phyloP scores from a whole-genome alignment of 1,140 invertebrate species.

The Diprion similis region DNA sequence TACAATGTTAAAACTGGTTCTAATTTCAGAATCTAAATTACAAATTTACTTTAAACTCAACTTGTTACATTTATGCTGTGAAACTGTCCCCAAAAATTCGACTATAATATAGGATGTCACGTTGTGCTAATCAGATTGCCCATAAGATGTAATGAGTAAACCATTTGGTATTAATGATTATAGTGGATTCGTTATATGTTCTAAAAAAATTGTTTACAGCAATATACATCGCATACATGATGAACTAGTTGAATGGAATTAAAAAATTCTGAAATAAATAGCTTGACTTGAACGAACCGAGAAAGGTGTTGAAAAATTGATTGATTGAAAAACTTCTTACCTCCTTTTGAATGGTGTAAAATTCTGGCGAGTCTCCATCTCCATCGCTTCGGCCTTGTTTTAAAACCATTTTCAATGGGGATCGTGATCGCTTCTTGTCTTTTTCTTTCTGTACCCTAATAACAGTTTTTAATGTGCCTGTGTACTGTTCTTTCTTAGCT shows the following conservation, averaged over 20 bases:
- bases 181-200: too few relatives aligned
- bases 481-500: constrained; percentile 63
- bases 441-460: constrained; percentile 72
- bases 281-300: background rate
- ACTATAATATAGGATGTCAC: too few relatives aligned
- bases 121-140: too few relatives aligned
- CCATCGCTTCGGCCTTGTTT: constrained; percentile 74
- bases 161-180: background rate
- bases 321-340: constrained; percentile 55
- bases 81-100: too few relatives aligned
- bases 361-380: constrained; percentile 66
- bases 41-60: constrained; percentile 10
- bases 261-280: constrained; percentile 11
- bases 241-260: too few relatives aligned
- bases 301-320: background rate
- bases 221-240: too few relatives aligned
- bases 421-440: constrained; percentile 69
- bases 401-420: constrained; percentile 80
- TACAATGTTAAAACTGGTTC: constrained; percentile 19
- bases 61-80: background rate
- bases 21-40: constrained; percentile 12
- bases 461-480: constrained; percentile 79
- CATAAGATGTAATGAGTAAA: too few relatives aligned
- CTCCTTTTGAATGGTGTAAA: constrained; percentile 81
- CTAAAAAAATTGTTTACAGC: too few relatives aligned